These are phyloP conservation scores for Reinhardtius hippoglossoides DNA, from an alignment of 2,113 vertebrate species.

Conservation along the genomic window DNA sequence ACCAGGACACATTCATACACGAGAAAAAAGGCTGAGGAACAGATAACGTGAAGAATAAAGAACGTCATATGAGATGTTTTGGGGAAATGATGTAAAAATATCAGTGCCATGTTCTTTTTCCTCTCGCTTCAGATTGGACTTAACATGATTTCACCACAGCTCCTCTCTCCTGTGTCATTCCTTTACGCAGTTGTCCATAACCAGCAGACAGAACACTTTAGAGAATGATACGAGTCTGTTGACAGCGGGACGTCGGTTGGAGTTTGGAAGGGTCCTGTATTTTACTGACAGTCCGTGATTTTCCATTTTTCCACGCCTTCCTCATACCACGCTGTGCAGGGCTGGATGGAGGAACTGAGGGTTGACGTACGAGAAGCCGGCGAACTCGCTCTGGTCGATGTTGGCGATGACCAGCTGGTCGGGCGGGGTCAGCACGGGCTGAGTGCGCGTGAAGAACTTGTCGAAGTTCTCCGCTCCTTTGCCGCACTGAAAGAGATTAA, in stretches of 20 bases:
- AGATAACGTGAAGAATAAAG: constrained; percentile 23
- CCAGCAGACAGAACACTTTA: constrained; percentile 50
- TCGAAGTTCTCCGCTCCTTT: constrained; percentile 98
- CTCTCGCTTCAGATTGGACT: constrained; percentile 18
- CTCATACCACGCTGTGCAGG: constrained; percentile 90
- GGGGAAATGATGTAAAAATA: constrained; percentile 14
- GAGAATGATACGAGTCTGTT: constrained; percentile 47
- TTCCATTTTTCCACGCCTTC: constrained; percentile 2
- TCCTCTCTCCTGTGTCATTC: constrained; percentile 22
- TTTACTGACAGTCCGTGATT: constrained; percentile 43
- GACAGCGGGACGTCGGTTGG: constrained; percentile 21
- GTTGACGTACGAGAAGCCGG: constrained; percentile 97
- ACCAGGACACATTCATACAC: constrained; percentile 52
- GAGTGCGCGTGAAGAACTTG: constrained; percentile 97
- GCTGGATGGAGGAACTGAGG: constrained; percentile 91
- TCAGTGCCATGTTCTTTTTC: constrained; percentile 23
- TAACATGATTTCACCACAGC: constrained; percentile 6
- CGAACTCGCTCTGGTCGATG: constrained; percentile 98
- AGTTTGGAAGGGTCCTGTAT: constrained; percentile 55
- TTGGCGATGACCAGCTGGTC: constrained; percentile 98
- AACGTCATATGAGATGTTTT: constrained; percentile 41
- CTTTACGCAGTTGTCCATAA: constrained; percentile 44
- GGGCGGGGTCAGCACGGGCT: constrained; percentile 94
- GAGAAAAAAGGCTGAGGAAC: constrained; percentile 39
- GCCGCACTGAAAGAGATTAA: constrained; percentile 86